Percentiles rank a stretch among this genome's conserved stretches.
phyloP scores from a whole-genome alignment of 1,140 invertebrate species.

The Condylostylus longicornis region DNA sequence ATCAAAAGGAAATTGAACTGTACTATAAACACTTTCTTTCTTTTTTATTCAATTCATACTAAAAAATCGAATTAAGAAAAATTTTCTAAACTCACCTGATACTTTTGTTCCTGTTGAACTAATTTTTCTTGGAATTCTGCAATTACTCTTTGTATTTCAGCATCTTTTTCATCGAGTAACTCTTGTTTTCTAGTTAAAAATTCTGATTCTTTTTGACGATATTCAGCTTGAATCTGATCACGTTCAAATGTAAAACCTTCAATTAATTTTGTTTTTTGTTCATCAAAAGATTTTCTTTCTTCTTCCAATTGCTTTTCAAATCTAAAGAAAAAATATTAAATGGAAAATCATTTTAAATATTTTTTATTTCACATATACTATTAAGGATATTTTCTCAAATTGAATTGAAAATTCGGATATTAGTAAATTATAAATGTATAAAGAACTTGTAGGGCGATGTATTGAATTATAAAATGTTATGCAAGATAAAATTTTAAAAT shows the following conservation, averaged over 20 bases:
- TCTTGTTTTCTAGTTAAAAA: constrained; percentile 19
- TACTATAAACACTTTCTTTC: no score
- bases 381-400: neutral
- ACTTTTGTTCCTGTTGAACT: constrained; percentile 30
- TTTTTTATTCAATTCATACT: no score
- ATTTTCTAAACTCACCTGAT: constrained; percentile 16
- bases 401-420: no score
- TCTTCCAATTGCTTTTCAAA: constrained; percentile 40
- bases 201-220: constrained; percentile 30
- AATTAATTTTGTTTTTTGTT: constrained; percentile 36
- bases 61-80: no score
- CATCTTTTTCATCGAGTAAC: constrained; percentile 20
- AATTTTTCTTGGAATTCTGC: constrained; percentile 35
- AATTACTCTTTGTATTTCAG: constrained; percentile 31
- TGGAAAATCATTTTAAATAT: neutral
- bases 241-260: constrained; percentile 33
- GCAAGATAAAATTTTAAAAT: no score
- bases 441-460: no score
- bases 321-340: constrained; percentile 13
- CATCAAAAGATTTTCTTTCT: constrained; percentile 37
- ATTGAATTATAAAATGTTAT: no score
- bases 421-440: no score
- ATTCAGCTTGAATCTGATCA: constrained; percentile 28
- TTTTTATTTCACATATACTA: constrained; percentile 1
- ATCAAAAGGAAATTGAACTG: no score